These are phyloP conservation scores for Caloenas nicobarica DNA, from an alignment of 2,113 vertebrate species.

Conservation along the genomic window DNA sequence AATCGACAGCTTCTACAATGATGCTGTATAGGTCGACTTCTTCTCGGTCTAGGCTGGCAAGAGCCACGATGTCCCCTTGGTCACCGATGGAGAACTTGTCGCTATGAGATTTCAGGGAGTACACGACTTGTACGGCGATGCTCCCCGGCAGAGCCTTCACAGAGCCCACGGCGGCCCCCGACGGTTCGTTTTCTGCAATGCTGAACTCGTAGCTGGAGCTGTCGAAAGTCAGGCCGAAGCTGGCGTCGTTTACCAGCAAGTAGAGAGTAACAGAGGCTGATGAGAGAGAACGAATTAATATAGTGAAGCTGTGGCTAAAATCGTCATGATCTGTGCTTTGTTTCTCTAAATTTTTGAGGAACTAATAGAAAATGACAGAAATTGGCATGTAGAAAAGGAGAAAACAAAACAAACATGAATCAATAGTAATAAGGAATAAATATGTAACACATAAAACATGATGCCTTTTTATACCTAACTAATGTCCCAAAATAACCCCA, in stretches of 20 bases:
- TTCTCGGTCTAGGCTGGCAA: slow-evolving; percentile 69
- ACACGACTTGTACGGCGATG: slow-evolving; percentile 43
- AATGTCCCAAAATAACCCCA: neutral
- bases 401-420: neutral
- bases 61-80: slow-evolving; percentile 64
- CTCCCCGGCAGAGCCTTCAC: slow-evolving; percentile 70
- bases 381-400: neutral
- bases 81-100: slow-evolving; percentile 72
- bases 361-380: neutral
- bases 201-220: slow-evolving; percentile 77
- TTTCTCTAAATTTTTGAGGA: neutral
- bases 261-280: slow-evolving; percentile 69
- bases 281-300: neutral
- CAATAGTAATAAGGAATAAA: neutral
- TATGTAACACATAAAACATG: rapidly evolving
- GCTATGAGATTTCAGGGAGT: slow-evolving; percentile 66
- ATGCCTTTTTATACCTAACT: neutral
- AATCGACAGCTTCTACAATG: slow-evolving; percentile 76
- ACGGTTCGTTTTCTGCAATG: slow-evolving; percentile 61
- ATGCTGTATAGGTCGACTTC: slow-evolving; percentile 71
- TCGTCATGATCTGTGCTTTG: neutral
- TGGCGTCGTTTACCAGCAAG: slow-evolving; percentile 45
- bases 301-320: neutral
- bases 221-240: slow-evolving; percentile 66
- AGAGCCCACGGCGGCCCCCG: slow-evolving; percentile 54